phyloP scores from a whole-genome alignment of 2,113 vertebrate genomes.

The Scartelaos histophorus region DNA sequence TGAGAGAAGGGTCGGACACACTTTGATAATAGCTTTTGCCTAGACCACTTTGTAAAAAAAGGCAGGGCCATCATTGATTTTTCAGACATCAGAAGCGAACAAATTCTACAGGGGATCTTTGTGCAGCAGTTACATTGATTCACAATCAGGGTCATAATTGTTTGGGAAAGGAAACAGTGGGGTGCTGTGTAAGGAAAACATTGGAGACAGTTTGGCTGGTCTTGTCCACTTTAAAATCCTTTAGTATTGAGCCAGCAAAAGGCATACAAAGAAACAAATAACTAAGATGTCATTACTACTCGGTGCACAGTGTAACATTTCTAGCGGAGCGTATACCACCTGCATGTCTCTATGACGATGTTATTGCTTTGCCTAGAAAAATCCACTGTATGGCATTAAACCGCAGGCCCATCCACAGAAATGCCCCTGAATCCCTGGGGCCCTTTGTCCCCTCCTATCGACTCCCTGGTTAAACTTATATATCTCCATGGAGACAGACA shows the following conservation, averaged over 20 bases:
- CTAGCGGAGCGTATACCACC: no score
- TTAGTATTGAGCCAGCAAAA: not conserved
- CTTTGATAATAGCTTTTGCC: constrained; percentile 18
- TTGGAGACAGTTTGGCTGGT: not conserved
- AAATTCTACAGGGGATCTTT: constrained; percentile 1
- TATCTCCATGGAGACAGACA: no score
- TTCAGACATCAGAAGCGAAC: not conserved
- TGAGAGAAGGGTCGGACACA: constrained; percentile 3
- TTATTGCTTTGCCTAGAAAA: no score
- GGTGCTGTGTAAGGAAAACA: not conserved
- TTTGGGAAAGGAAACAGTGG: constrained; percentile 1
- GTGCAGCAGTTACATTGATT: not conserved
- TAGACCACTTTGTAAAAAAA: not conserved
- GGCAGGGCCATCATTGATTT: constrained; percentile 11
- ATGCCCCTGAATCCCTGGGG: no score
- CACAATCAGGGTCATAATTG: not conserved
- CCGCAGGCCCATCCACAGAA: no score
- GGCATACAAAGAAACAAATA: not conserved
- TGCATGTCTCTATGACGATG: no score
- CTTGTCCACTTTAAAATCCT: not conserved
- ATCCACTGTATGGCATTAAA: no score
- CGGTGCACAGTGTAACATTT: no score
- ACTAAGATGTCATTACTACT: not conserved
- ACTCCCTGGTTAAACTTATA: no score
- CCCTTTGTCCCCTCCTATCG: no score